phyloP scores from a whole-genome alignment of 2,113 vertebrate species.

The Heterotilapia buettikoferi region DNA sequence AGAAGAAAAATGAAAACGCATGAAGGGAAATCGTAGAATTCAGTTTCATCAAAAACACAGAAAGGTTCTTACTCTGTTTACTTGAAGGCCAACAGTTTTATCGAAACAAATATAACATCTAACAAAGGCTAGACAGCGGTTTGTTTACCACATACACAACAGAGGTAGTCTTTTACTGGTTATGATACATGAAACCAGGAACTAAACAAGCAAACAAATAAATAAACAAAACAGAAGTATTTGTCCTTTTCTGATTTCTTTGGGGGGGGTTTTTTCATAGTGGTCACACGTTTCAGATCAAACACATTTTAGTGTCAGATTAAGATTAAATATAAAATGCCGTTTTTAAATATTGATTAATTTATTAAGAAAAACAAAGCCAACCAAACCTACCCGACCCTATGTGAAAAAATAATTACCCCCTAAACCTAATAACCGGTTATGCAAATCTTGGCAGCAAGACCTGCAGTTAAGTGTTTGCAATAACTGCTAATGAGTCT shows the following conservation, averaged over 20 bases:
- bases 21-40: neutral
- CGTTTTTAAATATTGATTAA: neutral
- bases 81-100: neutral
- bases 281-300: neutral
- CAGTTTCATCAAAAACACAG: neutral
- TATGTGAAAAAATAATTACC: neutral
- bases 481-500: neutral
- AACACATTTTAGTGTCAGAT: neutral
- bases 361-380: neutral
- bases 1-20: neutral
- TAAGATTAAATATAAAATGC: neutral
- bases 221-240: neutral
- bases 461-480: neutral
- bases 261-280: neutral
- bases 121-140: neutral
- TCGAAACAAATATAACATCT: neutral
- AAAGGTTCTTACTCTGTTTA: neutral
- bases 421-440: neutral
- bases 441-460: neutral
- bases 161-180: neutral
- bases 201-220: neutral
- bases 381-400: neutral
- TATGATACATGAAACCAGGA: neutral
- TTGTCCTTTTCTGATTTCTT: neutral
- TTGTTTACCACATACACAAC: neutral